These are phyloP conservation scores for Prionailurus bengalensis DNA, from an alignment of 2,113 vertebrate species.

Conservation along the genomic window DNA sequence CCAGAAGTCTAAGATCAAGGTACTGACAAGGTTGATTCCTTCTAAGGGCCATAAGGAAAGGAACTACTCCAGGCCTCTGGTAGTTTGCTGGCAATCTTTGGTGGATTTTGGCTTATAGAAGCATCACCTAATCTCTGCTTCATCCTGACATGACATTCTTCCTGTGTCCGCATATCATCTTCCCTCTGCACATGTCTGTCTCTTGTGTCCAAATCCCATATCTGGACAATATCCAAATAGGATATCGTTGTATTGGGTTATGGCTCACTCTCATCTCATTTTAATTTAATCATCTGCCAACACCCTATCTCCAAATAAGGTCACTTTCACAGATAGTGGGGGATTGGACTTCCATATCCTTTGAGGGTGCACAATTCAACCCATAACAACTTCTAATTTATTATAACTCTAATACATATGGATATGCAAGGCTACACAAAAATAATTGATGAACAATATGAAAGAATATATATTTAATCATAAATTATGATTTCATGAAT, in stretches of 20 bases:
- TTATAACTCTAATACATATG: neutral
- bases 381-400: slow-evolving; percentile 24
- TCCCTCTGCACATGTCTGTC: neutral
- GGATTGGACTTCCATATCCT: neutral
- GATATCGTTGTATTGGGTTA: no score
- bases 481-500: neutral
- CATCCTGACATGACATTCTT: neutral
- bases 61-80: neutral
- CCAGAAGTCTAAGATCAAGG: neutral
- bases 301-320: neutral
- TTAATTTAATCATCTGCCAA: neutral
- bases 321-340: neutral
- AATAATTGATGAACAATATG: slow-evolving; percentile 18
- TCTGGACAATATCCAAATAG: no score
- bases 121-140: neutral
- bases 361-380: neutral
- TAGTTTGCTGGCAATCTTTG: neutral
- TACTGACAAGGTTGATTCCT: neutral
- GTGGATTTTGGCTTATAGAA: neutral
- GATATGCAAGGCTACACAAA: neutral
- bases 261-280: neutral
- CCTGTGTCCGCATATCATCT: neutral
- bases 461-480: slow-evolving; percentile 42
- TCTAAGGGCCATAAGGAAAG: neutral
- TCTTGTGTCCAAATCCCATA: neutral